Conservation (phyloP, 2,888 invertebrate genomes). For the Ceramica pisi region DNA sequence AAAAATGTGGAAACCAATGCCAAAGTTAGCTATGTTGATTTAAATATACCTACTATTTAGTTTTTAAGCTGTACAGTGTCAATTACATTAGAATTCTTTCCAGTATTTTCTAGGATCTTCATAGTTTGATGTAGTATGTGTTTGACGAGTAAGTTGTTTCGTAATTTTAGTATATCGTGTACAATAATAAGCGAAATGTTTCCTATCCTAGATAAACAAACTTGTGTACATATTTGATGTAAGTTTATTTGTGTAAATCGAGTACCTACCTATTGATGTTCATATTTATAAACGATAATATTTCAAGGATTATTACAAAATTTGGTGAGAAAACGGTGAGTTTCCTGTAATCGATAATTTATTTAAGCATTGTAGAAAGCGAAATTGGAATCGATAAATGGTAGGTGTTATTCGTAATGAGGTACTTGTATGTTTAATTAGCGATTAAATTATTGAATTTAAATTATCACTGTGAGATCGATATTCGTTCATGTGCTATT, state of each 20-base stretch:
- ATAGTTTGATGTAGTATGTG: conserved; percentile 87
- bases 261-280: conserved; percentile 90
- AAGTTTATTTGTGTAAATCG: conserved; percentile 86
- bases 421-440: conserved; percentile 86
- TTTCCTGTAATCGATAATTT: conserved; percentile 89
- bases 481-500: conserved; percentile 65
- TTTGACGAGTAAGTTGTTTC: conserved; percentile 85
- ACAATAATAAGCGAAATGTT: conserved; percentile 89
- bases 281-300: conserved; percentile 85
- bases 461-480: conserved; percentile 66
- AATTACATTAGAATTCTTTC: conserved; percentile 87
- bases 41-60: conserved; percentile 83
- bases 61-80: conserved; percentile 90
- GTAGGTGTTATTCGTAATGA: conserved; percentile 86
- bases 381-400: conserved; percentile 86
- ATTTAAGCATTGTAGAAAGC: conserved; percentile 86
- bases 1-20: conserved; percentile 89
- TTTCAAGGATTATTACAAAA: conserved; percentile 76
- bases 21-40: conserved; percentile 91
- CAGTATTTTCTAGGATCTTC: conserved; percentile 89
- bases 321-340: conserved; percentile 86
- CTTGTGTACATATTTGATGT: conserved; percentile 85
- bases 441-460: conserved; percentile 84
- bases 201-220: conserved; percentile 88
- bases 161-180: conserved; percentile 87